phyloP scores from a whole-genome alignment of 2,113 vertebrate genomes.

The Raja brachyura region DNA sequence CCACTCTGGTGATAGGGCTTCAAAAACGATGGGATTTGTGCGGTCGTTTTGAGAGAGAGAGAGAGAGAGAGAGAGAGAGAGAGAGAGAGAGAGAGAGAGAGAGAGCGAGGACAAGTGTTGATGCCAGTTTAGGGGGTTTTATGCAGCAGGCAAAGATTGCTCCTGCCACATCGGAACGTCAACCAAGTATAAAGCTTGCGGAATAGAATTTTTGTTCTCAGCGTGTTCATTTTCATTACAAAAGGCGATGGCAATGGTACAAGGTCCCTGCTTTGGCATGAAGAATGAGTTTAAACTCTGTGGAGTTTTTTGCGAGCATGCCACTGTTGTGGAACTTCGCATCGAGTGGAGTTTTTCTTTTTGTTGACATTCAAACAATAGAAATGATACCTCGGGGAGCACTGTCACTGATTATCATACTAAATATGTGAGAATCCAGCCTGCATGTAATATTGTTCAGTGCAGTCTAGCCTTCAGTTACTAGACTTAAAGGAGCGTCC shows the following conservation, averaged over 20 bases:
- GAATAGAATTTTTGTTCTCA: neutral
- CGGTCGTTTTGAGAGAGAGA: neutral
- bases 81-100: too few relatives aligned
- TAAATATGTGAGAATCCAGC: slow-evolving; percentile 9
- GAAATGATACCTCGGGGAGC: neutral
- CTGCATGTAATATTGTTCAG: neutral
- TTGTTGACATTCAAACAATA: slow-evolving; percentile 2
- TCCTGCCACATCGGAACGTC: neutral
- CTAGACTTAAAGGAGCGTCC: neutral
- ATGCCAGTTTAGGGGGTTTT: neutral
- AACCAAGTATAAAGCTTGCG: neutral
- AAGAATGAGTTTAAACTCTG: neutral
- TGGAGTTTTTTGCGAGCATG: slow-evolving; percentile 15
- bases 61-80: neutral
- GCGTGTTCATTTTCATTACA: neutral
- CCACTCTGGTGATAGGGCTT: neutral
- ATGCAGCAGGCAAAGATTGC: neutral
- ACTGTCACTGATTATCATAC: slow-evolving; percentile 27
- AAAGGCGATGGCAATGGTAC: neutral
- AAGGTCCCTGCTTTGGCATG: neutral
- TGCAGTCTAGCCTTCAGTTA: neutral
- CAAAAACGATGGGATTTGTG: neutral
- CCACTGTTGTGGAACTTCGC: slow-evolving; percentile 3
- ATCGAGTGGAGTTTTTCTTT: neutral
- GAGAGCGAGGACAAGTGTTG: neutral